Conservation (phyloP, 2,113 vertebrate genomes). For the Ursus arctos region DNA sequence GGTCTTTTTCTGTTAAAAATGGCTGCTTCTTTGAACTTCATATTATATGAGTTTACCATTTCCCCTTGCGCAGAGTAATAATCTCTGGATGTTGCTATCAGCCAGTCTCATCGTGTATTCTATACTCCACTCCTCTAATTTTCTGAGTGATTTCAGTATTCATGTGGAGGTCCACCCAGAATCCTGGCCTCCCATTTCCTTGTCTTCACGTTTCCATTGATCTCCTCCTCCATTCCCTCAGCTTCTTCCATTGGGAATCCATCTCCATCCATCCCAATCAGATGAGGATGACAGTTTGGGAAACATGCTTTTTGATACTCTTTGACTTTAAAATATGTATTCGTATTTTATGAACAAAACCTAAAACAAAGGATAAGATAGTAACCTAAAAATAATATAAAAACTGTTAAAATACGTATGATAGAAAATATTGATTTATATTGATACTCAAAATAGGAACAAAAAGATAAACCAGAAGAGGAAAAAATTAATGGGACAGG, state of each 20-base stretch:
- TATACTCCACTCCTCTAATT: not conserved
- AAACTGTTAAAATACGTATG: not conserved
- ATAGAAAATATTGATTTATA: not conserved
- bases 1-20: not conserved
- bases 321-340: slow-evolving; percentile 35
- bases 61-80: not conserved
- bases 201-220: not conserved
- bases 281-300: not conserved
- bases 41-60: not conserved
- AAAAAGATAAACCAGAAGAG: not conserved
- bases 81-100: not conserved
- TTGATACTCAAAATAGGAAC: not conserved
- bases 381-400: not conserved
- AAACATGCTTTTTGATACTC: not conserved
- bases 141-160: not conserved
- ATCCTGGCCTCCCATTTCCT: not conserved
- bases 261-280: not conserved
- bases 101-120: not conserved
- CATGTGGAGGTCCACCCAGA: not conserved
- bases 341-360: not conserved
- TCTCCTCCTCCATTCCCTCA: not conserved
- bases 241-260: not conserved
- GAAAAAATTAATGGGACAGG: not conserved
- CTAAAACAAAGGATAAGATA: not conserved
- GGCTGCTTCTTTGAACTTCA: not conserved